phyloP scores from a whole-genome alignment of 2,797 vertebrate genomes.

The Acanthurus lineatus region DNA sequence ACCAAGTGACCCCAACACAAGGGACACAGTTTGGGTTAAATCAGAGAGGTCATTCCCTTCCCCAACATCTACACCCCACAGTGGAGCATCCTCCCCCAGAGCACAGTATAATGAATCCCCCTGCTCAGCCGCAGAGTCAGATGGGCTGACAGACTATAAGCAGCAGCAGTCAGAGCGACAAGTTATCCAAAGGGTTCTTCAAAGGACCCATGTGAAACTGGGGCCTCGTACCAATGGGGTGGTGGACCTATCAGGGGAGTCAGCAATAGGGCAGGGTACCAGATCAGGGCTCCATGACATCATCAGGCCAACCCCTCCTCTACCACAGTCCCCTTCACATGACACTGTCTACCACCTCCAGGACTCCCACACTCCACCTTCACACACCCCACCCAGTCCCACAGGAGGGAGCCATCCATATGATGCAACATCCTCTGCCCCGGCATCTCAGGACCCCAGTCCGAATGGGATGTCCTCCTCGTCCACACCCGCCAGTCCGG shows the following conservation, averaged over 20 bases:
- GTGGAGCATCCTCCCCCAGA: conserved; percentile 74
- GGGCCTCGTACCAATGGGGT: conserved; percentile 89
- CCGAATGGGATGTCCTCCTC: conserved; percentile 70
- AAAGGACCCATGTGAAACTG: conserved; percentile 88
- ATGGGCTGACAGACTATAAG: conserved; percentile 92
- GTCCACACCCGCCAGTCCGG: conserved; percentile 81
- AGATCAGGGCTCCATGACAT: conserved; percentile 67
- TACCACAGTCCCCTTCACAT: conserved; percentile 64
- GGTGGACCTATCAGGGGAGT: conserved; percentile 84
- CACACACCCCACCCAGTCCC: conserved; percentile 62
- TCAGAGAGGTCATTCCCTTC: conserved; percentile 78
- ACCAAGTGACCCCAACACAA: conserved; percentile 63
- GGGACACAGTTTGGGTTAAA: conserved; percentile 81
- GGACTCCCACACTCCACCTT: conserved; percentile 61
- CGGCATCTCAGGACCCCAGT: conserved; percentile 79
- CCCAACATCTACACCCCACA: conserved; percentile 74
- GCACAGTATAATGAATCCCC: conserved; percentile 88
- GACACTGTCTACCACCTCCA: conserved; percentile 70
- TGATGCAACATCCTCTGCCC: conserved; percentile 77
- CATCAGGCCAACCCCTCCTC: conserved; percentile 63
- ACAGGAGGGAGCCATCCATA: conserved; percentile 55
- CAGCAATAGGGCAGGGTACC: conserved; percentile 60
- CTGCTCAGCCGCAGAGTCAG: conserved; percentile 84
- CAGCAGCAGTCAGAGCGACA: conserved; percentile 89
- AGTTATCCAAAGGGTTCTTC: conserved; percentile 94